These are phyloP conservation scores for Sapayoa aenigma DNA, from an alignment of 2,113 vertebrate species.

Conservation along the genomic window DNA sequence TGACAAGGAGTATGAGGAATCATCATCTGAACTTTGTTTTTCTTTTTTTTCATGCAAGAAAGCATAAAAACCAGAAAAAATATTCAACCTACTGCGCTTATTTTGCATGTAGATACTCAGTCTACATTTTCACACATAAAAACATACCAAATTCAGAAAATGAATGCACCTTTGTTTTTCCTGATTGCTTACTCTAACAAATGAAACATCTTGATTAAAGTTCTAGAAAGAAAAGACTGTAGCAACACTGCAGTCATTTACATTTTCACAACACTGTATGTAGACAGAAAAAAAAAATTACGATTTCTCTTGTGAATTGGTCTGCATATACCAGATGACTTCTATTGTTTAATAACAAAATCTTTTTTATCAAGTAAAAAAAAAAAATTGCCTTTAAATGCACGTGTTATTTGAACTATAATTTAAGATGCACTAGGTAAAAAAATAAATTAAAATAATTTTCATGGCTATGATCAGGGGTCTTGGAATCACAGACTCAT, in stretches of 20 bases:
- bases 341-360: neutral
- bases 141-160: neutral
- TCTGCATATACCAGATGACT: neutral
- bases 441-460: neutral
- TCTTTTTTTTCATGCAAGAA: neutral
- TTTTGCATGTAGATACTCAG: neutral
- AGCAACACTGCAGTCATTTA: neutral
- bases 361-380: neutral
- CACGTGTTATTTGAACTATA: neutral
- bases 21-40: neutral
- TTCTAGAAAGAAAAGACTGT: neutral
- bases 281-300: neutral
- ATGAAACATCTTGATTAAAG: neutral
- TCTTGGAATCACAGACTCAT: neutral
- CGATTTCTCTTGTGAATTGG: neutral
- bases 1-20: neutral
- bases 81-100: neutral
- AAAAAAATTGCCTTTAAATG: neutral
- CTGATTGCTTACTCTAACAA: neutral
- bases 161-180: accelerated
- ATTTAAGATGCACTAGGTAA: neutral
- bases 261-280: neutral
- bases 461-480: neutral
- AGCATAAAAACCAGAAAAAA: neutral
- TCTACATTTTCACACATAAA: neutral